Conservation (phyloP, 2,888 invertebrate genomes). For the Agonopterix heracliana region DNA sequence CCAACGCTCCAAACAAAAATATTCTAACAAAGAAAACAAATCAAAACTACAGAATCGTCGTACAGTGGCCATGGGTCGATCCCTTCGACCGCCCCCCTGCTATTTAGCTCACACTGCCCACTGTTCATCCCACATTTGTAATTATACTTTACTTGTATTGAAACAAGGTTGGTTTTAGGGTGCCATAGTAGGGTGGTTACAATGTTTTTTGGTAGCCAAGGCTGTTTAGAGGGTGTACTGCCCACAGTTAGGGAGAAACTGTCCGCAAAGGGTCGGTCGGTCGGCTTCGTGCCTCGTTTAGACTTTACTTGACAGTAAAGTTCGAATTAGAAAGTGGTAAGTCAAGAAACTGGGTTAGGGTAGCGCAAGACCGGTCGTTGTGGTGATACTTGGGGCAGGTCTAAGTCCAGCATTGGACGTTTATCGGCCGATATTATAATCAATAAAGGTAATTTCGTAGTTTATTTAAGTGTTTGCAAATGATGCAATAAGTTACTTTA, state of each 20-base stretch:
- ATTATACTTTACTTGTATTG: no score
- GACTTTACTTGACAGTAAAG: constrained; percentile 9
- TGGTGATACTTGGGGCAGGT: no score
- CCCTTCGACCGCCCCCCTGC: constrained; percentile 49
- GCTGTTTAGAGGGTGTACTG: constrained; percentile 68
- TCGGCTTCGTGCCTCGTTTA: constrained; percentile 55
- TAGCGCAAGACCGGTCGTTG: no score
- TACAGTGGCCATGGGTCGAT: constrained; percentile 65
- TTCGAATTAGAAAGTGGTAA: no score
- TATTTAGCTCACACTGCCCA: constrained; percentile 49
- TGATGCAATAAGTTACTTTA: no score
- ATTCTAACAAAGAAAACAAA: constrained; percentile 32
- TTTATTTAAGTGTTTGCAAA: no score
- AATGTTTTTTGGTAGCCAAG: constrained; percentile 53
- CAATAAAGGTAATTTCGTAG: no score
- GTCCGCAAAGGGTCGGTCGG: constrained; percentile 70
- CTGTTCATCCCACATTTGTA: constrained; percentile 10
- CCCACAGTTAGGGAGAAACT: constrained; percentile 68
- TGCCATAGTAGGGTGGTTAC: constrained; percentile 28
- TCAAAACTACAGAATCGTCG: constrained; percentile 66
- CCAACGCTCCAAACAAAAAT: neutral
- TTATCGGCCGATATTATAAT: no score
- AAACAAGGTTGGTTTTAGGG: no score
- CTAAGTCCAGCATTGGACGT: no score
- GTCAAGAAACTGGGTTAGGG: no score